These are phyloP conservation scores for Sinella curviseta DNA, from an alignment of 1,140 invertebrate genomes.

Conservation along the genomic window DNA sequence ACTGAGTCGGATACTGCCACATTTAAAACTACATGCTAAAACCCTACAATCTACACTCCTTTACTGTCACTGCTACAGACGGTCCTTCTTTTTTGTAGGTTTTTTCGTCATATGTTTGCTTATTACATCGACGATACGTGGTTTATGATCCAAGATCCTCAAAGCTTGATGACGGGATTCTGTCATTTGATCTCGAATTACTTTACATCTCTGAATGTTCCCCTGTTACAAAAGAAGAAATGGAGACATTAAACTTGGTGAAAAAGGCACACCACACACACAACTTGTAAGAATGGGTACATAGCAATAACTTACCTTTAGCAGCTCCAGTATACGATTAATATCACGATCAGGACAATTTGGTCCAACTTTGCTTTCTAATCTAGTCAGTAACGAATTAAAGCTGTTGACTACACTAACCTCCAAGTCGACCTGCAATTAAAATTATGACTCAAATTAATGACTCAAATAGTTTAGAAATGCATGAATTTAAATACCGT, in stretches of 20 bases:
- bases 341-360: constrained; percentile 65
- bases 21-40: constrained; percentile 11
- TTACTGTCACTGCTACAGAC: constrained; percentile 53
- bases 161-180: constrained; percentile 83
- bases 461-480: not conserved
- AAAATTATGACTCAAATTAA: constrained; percentile 31
- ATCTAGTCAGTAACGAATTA: constrained; percentile 63
- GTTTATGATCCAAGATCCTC: constrained; percentile 88
- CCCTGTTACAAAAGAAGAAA: constrained; percentile 63
- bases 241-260: constrained; percentile 28
- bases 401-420: constrained; percentile 65
- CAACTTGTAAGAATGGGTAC: not conserved
- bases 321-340: constrained; percentile 72
- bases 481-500: no score
- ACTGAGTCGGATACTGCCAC: not conserved
- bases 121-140: constrained; percentile 82
- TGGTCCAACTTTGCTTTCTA: constrained; percentile 64
- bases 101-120: constrained; percentile 85
- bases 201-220: constrained; percentile 90
- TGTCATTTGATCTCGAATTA: constrained; percentile 85
- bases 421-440: constrained; percentile 61
- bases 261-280: no score
- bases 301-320: constrained; percentile 63
- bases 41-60: constrained; percentile 15
- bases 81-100: constrained; percentile 71